Evolutionary conservation across 1,140 invertebrate species (phyloP), one percentile per base, ranked within the genome.

Genomic region (Pseudobourletiella spinata): DNA sequence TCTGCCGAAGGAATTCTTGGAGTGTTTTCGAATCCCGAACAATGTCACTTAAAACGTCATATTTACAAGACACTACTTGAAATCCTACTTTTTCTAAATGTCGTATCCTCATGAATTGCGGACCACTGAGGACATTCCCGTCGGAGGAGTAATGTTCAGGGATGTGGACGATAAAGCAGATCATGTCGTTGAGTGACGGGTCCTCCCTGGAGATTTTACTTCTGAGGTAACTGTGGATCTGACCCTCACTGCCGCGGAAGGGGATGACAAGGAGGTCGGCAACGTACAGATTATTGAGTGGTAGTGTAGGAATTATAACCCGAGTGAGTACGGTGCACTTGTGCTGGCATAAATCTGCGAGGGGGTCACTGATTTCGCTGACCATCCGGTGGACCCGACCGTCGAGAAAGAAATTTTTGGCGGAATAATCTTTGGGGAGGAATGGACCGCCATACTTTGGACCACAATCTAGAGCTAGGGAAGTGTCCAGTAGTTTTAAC

Each of bases 91-190:
- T 75, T 70, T 76, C 76, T 29, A 86, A 75, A 67, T 84, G 83
- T 54, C 79, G 78, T 56, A 77, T 79, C 63, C 79, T 81, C 79
- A 85, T 82, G 0, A 76, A 70, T 73, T 85, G 83, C 32, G 81
- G 78, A 0, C 85, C 85, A 66, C 82, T 79, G 22, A 87, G 71
- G 51, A 75, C 67, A 39, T 75, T 72, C 48, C 73, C 76, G 56
- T 79, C 76, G 42, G 75, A 75, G 71, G 81, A 83, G 73, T 80
- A 86, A 74, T 85, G 79, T 66, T 86, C 82, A 18, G 83, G 84
- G 24, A 84, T 72, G 73, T 84, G 77, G 54, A 87, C 79, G 26
- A 86, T 72, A 60, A 86, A 66, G 2, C 79, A 82, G 32, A 68
- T 63, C 24, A 69, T 59, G 24, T 69, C 63, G 15, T 60, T 63